phyloP scores from a whole-genome alignment of 2,888 invertebrate genomes.

The Ennomos quercinarius region DNA sequence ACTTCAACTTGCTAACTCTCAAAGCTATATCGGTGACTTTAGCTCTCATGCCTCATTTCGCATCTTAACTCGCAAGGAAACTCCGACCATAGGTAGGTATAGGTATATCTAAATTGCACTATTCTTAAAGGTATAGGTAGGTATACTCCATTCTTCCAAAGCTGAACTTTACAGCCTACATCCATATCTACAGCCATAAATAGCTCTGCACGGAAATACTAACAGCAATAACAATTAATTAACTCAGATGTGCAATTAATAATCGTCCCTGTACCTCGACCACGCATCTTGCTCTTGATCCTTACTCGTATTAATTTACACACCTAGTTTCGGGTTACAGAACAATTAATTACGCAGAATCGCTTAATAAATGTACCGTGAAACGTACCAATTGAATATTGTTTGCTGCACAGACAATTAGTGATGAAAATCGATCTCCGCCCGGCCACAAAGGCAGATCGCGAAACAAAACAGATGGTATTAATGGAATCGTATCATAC shows the following conservation, averaged over 20 bases:
- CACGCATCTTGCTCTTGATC: constrained; percentile 37
- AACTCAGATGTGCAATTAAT: constrained; percentile 24
- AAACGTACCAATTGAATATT: constrained; percentile 41
- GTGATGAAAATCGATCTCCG: constrained; percentile 38
- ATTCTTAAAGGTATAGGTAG: no score
- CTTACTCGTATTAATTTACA: constrained; percentile 30
- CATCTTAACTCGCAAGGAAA: no score
- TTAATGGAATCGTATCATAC: constrained; percentile 21
- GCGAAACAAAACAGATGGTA: constrained; percentile 31
- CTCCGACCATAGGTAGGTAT: no score
- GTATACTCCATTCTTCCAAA: no score
- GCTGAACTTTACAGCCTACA: not conserved
- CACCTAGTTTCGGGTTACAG: constrained; percentile 42
- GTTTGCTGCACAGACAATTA: constrained; percentile 39
- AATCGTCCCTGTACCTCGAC: constrained; percentile 14
- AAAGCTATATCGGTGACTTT: no score
- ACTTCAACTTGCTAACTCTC: no score
- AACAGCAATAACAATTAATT: constrained; percentile 27
- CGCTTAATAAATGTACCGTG: constrained; percentile 39
- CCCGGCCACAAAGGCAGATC: constrained; percentile 26
- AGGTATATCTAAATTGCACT: no score
- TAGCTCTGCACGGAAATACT: constrained; percentile 22
- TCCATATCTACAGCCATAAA: no score
- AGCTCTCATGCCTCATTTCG: no score
- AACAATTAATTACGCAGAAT: constrained; percentile 41